Evolutionary conservation across 1,140 invertebrate genomes (phyloP).

Genomic region (Zaprionus lachaisei): DNA sequence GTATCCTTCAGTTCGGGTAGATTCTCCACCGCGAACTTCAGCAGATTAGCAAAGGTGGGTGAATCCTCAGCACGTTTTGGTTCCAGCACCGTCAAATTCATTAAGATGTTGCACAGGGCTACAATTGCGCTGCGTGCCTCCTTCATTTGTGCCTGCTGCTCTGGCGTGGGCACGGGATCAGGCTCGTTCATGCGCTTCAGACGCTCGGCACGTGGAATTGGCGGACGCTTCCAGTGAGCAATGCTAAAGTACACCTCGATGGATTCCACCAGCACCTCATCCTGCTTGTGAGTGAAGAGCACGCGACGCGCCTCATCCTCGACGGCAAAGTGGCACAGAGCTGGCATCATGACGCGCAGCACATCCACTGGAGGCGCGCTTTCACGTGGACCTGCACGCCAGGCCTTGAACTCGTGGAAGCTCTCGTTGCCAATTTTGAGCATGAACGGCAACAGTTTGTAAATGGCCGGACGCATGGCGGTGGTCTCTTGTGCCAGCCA

Average conservation of each 20-base stretch:
- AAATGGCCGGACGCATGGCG: conserved; percentile 93
- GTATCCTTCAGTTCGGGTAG: conserved; percentile 93
- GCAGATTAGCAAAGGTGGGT: conserved; percentile 90
- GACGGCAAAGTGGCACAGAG: conserved; percentile 94
- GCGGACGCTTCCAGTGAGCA: conserved; percentile 93
- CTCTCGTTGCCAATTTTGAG: conserved; percentile 92
- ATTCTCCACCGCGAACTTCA: conserved; percentile 95
- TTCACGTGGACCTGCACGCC: conserved; percentile 86
- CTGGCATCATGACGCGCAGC: conserved; percentile 92
- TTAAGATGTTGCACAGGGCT: conserved; percentile 95
- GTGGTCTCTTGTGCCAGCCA: conserved; percentile 96
- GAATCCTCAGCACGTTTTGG: conserved; percentile 92
- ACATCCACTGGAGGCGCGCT: conserved; percentile 89
- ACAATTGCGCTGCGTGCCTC: conserved; percentile 93
- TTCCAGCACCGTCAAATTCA: conserved; percentile 96
- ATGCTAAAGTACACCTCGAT: conserved; percentile 94
- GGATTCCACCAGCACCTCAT: conserved; percentile 92
- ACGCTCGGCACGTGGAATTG: conserved; percentile 91
- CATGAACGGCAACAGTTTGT: conserved; percentile 91
- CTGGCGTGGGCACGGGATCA: conserved; percentile 89
- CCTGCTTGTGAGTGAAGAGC: conserved; percentile 91
- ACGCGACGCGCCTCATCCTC: conserved; percentile 94
- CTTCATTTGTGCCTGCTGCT: conserved; percentile 91
- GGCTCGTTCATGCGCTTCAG: conserved; percentile 90
- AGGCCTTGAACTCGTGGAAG: conserved; percentile 88